A percentile compares a stretch with the other conserved stretches of the same genome.
Conservation (phyloP, 2,888 invertebrate species). For the Cyaniris semiargus region DNA sequence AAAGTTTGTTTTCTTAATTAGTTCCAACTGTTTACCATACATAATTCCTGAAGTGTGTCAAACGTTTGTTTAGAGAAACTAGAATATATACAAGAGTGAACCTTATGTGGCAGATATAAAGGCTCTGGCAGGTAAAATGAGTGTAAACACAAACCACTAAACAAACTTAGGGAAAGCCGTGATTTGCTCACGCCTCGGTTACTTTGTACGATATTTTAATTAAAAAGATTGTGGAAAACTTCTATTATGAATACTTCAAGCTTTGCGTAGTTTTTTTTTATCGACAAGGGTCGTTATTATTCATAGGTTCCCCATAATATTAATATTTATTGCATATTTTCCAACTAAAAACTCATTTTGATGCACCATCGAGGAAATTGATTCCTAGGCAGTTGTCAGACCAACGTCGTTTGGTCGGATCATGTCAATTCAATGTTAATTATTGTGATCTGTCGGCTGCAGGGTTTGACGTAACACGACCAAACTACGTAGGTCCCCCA, state of each 20-base stretch:
- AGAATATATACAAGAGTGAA: not conserved
- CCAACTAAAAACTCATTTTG: no score
- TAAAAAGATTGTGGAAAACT: not conserved
- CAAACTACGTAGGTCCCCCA: no score
- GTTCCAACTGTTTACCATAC: not conserved
- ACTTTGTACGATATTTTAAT: conserved; percentile 4
- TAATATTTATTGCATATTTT: no score
- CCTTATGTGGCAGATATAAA: not conserved
- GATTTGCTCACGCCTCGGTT: conserved; percentile 8
- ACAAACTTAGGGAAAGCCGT: conserved; percentile 2
- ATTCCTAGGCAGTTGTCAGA: no score
- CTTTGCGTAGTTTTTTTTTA: not conserved
- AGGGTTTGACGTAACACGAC: no score
- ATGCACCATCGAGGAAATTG: no score
- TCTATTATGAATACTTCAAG: not conserved
- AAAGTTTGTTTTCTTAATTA: not conserved
- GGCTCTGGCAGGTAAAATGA: not conserved
- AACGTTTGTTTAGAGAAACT: not conserved
- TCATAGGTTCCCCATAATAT: not conserved
- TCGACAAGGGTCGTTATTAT: not conserved
- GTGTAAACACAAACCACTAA: not conserved
- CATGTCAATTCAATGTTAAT: no score
- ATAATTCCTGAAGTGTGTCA: not conserved
- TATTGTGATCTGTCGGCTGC: no score
- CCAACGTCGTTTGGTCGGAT: no score